These are phyloP conservation scores for Charaxes varanes DNA, from an alignment of 1,140 invertebrate species.

Conservation along the genomic window DNA sequence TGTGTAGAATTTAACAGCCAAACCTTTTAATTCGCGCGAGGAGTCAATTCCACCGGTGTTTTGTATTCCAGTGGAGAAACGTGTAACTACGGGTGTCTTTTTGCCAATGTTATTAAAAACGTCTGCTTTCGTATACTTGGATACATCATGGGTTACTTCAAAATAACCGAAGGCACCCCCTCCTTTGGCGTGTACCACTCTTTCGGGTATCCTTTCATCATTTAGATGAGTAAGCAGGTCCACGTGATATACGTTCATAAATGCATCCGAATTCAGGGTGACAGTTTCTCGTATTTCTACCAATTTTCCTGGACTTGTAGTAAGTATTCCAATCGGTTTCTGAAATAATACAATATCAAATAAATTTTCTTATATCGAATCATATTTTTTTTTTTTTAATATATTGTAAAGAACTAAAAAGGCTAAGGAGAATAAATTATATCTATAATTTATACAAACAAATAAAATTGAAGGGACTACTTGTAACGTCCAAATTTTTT, in stretches of 20 bases:
- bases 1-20: slow-evolving; percentile 83
- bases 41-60: slow-evolving; percentile 88
- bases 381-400: background rate
- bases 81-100: slow-evolving; percentile 80
- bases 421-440: slow-evolving; percentile 1
- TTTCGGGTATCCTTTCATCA: slow-evolving; percentile 88
- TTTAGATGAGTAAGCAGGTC: slow-evolving; percentile 77
- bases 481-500: too few species aligned
- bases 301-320: slow-evolving; percentile 82
- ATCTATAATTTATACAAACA: too few species aligned
- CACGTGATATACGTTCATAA: slow-evolving; percentile 87
- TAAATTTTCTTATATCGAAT: background rate
- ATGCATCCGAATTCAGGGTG: slow-evolving; percentile 52
- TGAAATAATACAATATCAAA: slow-evolving; percentile 39
- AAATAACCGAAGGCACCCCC: slow-evolving; percentile 96
- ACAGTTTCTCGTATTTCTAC: slow-evolving; percentile 81
- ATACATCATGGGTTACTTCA: slow-evolving; percentile 94
- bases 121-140: slow-evolving; percentile 87
- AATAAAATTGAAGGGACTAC: too few species aligned
- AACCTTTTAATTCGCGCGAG: slow-evolving; percentile 79
- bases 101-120: slow-evolving; percentile 91
- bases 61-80: slow-evolving; percentile 89
- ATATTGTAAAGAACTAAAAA: too few species aligned
- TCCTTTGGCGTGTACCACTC: slow-evolving; percentile 96
- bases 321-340: slow-evolving; percentile 68